A percentile compares a stretch with the other conserved stretches of the same genome.
Evolutionary conservation across 2,113 vertebrate genomes (phyloP).

Genomic region (Phoenicopterus ruber): DNA sequence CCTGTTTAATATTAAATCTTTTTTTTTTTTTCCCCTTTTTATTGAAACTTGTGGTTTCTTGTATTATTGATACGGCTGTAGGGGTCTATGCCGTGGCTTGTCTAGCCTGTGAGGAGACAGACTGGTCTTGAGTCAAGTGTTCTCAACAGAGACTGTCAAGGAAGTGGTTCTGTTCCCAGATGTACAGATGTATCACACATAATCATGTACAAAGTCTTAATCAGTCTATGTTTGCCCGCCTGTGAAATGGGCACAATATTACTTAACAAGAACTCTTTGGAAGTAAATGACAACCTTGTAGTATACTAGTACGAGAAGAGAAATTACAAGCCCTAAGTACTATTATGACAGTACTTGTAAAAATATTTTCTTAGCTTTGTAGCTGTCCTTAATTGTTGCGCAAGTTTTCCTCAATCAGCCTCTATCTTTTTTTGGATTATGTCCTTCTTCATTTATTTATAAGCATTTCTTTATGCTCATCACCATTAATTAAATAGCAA

Average conservation of each 20-base stretch:
- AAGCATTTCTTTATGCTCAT: constrained; percentile 4
- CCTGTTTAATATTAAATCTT: not conserved
- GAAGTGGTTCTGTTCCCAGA: not conserved
- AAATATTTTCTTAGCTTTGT: not conserved
- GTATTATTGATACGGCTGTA: not conserved
- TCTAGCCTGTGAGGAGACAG: not conserved
- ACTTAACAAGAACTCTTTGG: not conserved
- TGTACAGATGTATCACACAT: not conserved
- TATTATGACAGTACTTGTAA: not conserved
- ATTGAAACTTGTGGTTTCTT: not conserved
- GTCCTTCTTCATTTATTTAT: constrained; percentile 13
- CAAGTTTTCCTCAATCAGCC: not conserved
- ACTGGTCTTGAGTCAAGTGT: not conserved
- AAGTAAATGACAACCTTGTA: not conserved
- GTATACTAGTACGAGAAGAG: not conserved
- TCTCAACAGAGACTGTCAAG: not conserved
- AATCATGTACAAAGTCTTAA: not conserved
- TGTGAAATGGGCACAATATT: not conserved
- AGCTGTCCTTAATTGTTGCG: not conserved
- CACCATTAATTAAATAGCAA: constrained; percentile 29
- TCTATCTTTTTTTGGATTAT: not conserved
- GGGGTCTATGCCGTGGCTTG: not conserved
- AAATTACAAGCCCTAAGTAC: not conserved
- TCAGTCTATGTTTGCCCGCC: not conserved
- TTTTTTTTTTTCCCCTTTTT: fast-evolving